Evolutionary conservation across 2,888 invertebrate species (phyloP), one percentile per base, ranked within the genome.

Genomic region (Macrophya annulata): DNA sequence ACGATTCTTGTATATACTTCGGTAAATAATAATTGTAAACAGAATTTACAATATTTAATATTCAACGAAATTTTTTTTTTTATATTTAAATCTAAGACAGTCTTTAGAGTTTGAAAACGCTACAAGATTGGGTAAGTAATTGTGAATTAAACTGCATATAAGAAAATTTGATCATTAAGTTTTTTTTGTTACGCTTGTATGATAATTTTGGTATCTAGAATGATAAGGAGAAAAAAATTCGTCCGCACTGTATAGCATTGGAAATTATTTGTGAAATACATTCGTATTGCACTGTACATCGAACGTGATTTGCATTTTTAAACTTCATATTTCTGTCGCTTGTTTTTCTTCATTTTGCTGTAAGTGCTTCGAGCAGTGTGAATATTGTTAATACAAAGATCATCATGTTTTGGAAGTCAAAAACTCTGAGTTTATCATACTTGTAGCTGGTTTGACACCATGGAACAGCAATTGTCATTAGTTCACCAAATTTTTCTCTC

Each of bases 101-200:
- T 45, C 21, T 45, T 25, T 15, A 45, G 48, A 76, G 48, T 21
- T 45, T 72, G 43, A 72, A 17, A 25, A 76, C 21, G 1, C 76
- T 76, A 76, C 48, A 43, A 45, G 25, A 76, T 76, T 48, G 12
- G 76, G 76, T 76, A 59, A 81, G 65, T 62, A 55, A 40, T 62
- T 31, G 40, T 31, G 31, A n/a, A 21, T 59, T 9, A 31, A 21
- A 81, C 51, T 81, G 55, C 12, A 10, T 59, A n/a, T 51, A 48
- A 17, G 15, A 17, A 31, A 15, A 77, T 43, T n/a, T 17, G 8
- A 76, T 12, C n/a, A 43, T 43, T 17, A 21, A 72, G 12, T 45
- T 4, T 45, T 4, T 45, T 43, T 62, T 62, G 8, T 25, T n/a
- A 10, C 10, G 77, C 37, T 51, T 77, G 74, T 74, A 45, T 77